These are phyloP conservation scores for Echeneis naucrates DNA, from an alignment of 2,797 vertebrate species.

Conservation along the genomic window DNA sequence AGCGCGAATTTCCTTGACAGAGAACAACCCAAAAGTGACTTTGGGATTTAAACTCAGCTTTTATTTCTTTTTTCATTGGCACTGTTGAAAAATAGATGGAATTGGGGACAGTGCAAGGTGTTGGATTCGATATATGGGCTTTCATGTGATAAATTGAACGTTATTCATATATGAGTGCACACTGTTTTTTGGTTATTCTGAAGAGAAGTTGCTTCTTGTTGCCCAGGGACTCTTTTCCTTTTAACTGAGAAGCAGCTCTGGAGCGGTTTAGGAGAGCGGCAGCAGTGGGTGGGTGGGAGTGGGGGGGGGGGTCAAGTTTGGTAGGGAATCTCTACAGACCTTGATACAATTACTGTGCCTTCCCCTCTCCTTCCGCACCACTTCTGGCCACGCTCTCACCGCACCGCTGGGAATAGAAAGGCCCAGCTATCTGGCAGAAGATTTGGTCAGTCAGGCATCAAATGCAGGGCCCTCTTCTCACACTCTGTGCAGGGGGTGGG, in stretches of 20 bases:
- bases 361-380: slow-evolving; percentile 89
- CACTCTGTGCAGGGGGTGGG: slow-evolving; percentile 81
- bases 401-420: slow-evolving; percentile 87
- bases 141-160: slow-evolving; percentile 91
- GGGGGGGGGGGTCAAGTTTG: no score
- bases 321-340: slow-evolving; percentile 90
- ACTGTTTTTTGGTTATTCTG: slow-evolving; percentile 87
- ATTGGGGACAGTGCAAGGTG: slow-evolving; percentile 77
- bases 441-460: slow-evolving; percentile 91
- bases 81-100: slow-evolving; percentile 81
- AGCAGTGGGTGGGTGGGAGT: slow-evolving; percentile 25
- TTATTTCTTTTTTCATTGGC: slow-evolving; percentile 59
- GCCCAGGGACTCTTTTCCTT: slow-evolving; percentile 87
- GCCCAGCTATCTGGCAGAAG: slow-evolving; percentile 86
- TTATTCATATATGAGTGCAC: slow-evolving; percentile 93
- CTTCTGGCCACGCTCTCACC: slow-evolving; percentile 85
- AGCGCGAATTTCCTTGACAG: slow-evolving; percentile 50
- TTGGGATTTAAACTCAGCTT: slow-evolving; percentile 66
- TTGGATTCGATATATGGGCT: slow-evolving; percentile 87
- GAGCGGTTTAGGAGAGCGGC: slow-evolving; percentile 63
- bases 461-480: slow-evolving; percentile 88
- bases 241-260: slow-evolving; percentile 87
- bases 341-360: slow-evolving; percentile 90
- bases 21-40: slow-evolving; percentile 64
- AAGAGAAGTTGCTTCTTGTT: slow-evolving; percentile 84